phyloP scores from a whole-genome alignment of 2,888 invertebrate species.

The Agonopterix alstromeriana region DNA sequence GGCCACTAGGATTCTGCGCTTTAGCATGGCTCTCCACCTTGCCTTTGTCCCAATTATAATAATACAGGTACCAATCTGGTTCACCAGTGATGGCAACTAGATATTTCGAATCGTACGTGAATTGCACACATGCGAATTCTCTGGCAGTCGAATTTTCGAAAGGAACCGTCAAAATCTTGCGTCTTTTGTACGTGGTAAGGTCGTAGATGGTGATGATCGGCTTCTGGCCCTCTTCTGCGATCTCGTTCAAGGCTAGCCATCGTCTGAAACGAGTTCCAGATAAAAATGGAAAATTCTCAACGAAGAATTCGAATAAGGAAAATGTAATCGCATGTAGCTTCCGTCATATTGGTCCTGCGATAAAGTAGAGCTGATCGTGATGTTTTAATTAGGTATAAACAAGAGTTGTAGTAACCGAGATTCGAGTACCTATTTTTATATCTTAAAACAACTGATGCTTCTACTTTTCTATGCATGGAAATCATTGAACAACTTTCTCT shows the following conservation, averaged over 20 bases:
- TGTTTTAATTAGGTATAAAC: no score
- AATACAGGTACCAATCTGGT: slow-evolving; percentile 88
- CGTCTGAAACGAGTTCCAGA: slow-evolving; percentile 62
- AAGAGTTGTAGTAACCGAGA: no score
- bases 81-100: slow-evolving; percentile 87
- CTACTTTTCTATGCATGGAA: no score
- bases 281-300: background rate
- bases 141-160: slow-evolving; percentile 75
- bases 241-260: slow-evolving; percentile 79
- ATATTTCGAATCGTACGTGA: slow-evolving; percentile 89
- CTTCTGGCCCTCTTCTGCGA: slow-evolving; percentile 78
- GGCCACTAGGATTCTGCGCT: slow-evolving; percentile 82
- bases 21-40: slow-evolving; percentile 86
- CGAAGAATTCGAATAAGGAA: no score
- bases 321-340: no score
- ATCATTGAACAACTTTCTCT: no score
- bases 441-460: no score
- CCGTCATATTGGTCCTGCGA: no score
- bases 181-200: slow-evolving; percentile 80
- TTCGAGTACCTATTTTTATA: no score
- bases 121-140: slow-evolving; percentile 84
- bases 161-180: slow-evolving; percentile 81
- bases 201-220: slow-evolving; percentile 85
- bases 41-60: slow-evolving; percentile 89
- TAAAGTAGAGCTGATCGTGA: no score